phyloP scores from a whole-genome alignment of 2,888 invertebrate genomes.

The Torymus texanus region DNA sequence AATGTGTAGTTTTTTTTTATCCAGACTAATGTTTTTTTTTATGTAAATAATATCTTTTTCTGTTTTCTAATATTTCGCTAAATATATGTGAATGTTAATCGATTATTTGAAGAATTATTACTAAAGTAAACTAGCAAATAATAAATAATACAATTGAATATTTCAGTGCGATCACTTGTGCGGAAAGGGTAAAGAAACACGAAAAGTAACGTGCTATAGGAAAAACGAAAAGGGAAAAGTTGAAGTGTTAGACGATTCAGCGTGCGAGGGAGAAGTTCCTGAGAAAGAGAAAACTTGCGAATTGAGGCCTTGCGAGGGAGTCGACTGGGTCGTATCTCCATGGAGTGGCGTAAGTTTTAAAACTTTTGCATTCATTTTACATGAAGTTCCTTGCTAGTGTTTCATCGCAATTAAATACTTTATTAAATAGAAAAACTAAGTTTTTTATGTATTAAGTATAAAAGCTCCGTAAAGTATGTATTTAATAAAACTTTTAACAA shows the following conservation, averaged over 20 bases:
- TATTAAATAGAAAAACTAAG: neutral
- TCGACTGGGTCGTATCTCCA: slow-evolving; percentile 91
- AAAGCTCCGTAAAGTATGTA: too few relatives aligned
- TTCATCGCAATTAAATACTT: neutral
- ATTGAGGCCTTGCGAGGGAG: slow-evolving; percentile 90
- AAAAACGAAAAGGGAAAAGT: slow-evolving; percentile 80
- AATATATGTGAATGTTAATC: neutral
- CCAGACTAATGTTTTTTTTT: too few relatives aligned
- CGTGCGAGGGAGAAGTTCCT: slow-evolving; percentile 84
- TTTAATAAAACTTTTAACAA: too few relatives aligned
- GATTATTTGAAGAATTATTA: slow-evolving; percentile 35
- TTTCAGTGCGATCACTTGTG: slow-evolving; percentile 91
- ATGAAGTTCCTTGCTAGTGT: neutral
- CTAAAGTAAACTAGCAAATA: neutral
- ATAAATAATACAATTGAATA: slow-evolving; percentile 29
- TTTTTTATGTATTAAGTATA: too few relatives aligned
- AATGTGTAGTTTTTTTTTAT: too few relatives aligned
- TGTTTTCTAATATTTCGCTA: neutral
- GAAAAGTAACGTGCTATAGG: slow-evolving; percentile 88
- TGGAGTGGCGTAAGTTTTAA: slow-evolving; percentile 88
- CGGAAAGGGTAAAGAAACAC: slow-evolving; percentile 88
- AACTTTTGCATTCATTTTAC: slow-evolving; percentile 20
- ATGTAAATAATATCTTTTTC: too few relatives aligned
- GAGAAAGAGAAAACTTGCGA: slow-evolving; percentile 83
- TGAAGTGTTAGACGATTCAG: slow-evolving; percentile 81